Base-by-base conservation (phyloP, 2,888 invertebrate genomes). In the Harpalus rufipes region DNA sequence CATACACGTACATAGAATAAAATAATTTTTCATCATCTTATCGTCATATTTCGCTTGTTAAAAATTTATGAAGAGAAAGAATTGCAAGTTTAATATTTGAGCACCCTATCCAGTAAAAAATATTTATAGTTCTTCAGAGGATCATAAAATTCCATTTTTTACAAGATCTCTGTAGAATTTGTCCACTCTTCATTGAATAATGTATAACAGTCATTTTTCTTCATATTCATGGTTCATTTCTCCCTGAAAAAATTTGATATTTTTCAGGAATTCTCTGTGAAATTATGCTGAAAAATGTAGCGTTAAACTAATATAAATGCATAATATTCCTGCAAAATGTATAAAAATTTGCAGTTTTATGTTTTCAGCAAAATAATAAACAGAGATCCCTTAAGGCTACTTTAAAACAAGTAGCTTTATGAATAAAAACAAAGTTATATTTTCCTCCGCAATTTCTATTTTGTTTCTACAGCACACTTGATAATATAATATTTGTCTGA, bases 71-170 rank as follows among this genome's bases (percentile, higher is more conserved):
- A 51, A 51, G 8, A 7, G 10, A 18, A 76, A 51, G 25, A 56
- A 76, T 76, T 76, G 76, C 18, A 51, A 51, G 51, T 51, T 76
- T 51, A 76, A 76, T 76, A 76, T 76, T 76, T 76, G 18, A 76
- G 8, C 10, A 18, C 10, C 21, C 51, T 44, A 76, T 51, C 21
- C 76, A 12, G 76, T 21, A 44, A 16, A 76, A 76, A 76, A 76
- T 76, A 76, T 76, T 76, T 76, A 76, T 76, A 44, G 51, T 76
- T 76, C 76, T 51, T 44, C 51, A 16, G 76, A 76, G 76, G 16
- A 10, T 21, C 41, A 76, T 76, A 76, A 76, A 76, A 51, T 51
- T 76, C 16, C 76, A 76, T 76, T 51, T 76, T 76, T 76, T 76
- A 76, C 56, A 51, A 56, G 76, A 51, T 51, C 56, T 44, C 18